Conservation (phyloP, 64 coral and sea anemone species). For the Orbicella faveolata region DNA sequence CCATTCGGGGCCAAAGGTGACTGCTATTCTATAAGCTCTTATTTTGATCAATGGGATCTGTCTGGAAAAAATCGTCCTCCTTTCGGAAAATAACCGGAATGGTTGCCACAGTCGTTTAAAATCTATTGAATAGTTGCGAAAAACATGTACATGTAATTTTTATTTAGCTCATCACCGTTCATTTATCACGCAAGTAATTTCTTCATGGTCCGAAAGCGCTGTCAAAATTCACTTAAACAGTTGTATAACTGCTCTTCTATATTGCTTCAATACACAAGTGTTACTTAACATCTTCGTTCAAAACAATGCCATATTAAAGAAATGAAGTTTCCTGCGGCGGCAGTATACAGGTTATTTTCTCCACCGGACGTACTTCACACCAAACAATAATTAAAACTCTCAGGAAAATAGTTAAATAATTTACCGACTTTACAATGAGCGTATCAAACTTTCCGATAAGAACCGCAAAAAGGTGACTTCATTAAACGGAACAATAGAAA, state of each 20-base stretch:
- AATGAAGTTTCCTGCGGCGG: conserved; percentile 13
- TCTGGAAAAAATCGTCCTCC: not conserved
- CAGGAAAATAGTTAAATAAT: conserved; percentile 7
- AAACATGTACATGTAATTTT: not conserved
- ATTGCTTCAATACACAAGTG: not conserved
- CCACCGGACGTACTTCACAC: not conserved
- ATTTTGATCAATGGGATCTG: conserved; percentile 3
- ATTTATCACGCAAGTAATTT: not conserved
- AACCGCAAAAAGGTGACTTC: conserved; percentile 22
- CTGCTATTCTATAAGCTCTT: not conserved
- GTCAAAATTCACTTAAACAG: conserved; percentile 3
- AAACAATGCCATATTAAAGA: conserved; percentile 28
- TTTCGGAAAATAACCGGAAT: not conserved
- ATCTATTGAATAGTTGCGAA: too few species aligned
- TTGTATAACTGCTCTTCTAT: not conserved
- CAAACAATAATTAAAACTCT: conserved; percentile 33
- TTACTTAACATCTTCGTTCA: not conserved
- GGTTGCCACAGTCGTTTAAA: not conserved
- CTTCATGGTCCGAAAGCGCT: not conserved
- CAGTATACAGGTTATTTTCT: not conserved
- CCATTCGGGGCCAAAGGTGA: conserved; percentile 16
- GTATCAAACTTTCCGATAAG: conserved; percentile 21
- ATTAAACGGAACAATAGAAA: conserved; percentile 28
- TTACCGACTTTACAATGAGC: not conserved
- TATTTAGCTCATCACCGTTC: not conserved